Evolutionary conservation across 2,113 vertebrate genomes (phyloP).

Genomic region (Zingel zingel): DNA sequence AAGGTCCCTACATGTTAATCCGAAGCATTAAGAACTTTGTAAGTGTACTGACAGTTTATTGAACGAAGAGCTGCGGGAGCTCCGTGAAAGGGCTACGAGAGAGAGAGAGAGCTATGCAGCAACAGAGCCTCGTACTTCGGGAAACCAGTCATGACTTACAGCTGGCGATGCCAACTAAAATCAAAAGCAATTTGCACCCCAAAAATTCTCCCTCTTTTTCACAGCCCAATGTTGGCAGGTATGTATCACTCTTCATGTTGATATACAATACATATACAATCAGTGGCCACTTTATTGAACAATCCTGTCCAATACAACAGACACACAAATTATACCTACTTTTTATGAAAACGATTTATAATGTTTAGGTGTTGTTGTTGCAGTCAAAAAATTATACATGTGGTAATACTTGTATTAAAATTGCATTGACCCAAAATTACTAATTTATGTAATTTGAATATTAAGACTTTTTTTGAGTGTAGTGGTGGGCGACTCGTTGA

Average conservation of each 20-base stretch:
- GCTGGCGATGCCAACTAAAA: no score
- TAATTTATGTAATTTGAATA: background rate
- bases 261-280: background rate
- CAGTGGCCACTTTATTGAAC: background rate
- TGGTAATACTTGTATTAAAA: background rate
- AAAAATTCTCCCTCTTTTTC: no score
- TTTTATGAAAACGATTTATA: background rate
- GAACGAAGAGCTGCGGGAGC: no score
- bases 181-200: no score
- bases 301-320: background rate
- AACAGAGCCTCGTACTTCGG: no score
- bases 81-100: no score
- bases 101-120: no score
- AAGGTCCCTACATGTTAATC: no score
- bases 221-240: no score
- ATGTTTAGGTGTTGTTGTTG: background rate
- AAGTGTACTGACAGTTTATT: no score
- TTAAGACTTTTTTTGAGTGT: background rate
- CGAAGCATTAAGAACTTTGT: no score
- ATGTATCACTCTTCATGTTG: background rate
- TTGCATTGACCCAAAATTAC: background rate
- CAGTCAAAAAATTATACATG: background rate
- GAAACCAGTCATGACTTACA: no score
- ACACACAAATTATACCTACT: background rate
- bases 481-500: background rate